A percentile compares a stretch with the other conserved stretches of the same genome.
These are phyloP conservation scores for Myiopsitta monachus DNA, from an alignment of 2,113 vertebrate species.

Conservation along the genomic window DNA sequence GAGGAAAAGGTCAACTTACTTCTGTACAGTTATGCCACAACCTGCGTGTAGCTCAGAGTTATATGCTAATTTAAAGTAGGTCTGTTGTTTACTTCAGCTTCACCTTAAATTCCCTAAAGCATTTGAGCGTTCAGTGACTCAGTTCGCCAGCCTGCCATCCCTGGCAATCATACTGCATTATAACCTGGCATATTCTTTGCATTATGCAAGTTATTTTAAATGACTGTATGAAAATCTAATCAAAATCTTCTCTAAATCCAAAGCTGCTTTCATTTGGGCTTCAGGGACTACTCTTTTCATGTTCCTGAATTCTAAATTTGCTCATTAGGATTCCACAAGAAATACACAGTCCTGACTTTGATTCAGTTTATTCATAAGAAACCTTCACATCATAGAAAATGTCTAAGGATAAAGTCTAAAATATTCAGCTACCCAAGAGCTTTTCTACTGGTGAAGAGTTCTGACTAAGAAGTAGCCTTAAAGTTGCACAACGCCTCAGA, in stretches of 20 bases:
- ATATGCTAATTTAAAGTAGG: not conserved
- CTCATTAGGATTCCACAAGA: constrained; percentile 20
- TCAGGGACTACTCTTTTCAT: not conserved
- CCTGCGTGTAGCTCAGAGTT: not conserved
- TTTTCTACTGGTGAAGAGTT: not conserved
- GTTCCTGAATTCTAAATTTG: not conserved
- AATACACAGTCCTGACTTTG: not conserved
- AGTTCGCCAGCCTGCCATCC: not conserved
- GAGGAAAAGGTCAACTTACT: not conserved
- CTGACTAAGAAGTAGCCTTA: not conserved
- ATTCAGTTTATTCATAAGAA: constrained; percentile 1
- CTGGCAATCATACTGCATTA: not conserved
- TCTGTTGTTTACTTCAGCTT: not conserved
- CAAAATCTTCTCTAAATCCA: constrained; percentile 28
- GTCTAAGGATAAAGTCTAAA: not conserved
- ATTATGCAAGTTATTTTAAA: constrained; percentile 26
- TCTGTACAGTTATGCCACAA: not conserved
- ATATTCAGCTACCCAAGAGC: constrained; percentile 1
- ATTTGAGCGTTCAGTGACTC: not conserved
- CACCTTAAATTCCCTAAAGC: not conserved
- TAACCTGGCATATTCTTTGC: not conserved
- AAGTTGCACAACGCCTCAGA: not conserved
- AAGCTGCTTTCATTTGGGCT: constrained; percentile 14
- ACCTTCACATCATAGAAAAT: not conserved
- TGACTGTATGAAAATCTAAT: constrained; percentile 1